Conservation (phyloP, 2,888 invertebrate genomes). For the Phalera bucephala region DNA sequence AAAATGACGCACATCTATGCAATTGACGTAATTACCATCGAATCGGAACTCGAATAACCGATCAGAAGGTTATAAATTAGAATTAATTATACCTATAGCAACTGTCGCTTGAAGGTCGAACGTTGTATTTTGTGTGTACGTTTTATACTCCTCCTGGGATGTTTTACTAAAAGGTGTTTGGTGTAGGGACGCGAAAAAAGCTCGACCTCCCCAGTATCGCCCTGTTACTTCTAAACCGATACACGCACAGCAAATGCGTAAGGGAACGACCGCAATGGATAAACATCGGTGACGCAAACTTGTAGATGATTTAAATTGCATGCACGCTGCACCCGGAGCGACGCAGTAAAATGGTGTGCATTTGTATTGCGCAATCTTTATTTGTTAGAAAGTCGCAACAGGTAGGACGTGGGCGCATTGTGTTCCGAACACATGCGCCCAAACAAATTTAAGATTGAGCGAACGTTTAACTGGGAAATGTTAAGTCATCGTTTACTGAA, state of each 20-base stretch:
- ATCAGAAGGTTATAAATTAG: conserved; percentile 9
- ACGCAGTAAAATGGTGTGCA: conserved; percentile 20
- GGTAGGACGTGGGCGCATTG: conserved; percentile 21
- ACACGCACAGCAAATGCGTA: conserved; percentile 31
- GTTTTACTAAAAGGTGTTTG: conserved; percentile 10
- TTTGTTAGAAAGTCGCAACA: conserved; percentile 31
- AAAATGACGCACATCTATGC: conserved; percentile 4
- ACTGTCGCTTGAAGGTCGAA: not conserved
- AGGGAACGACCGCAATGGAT: conserved; percentile 33
- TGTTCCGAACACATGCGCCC: conserved; percentile 8
- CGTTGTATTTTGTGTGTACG: conserved; percentile 6
- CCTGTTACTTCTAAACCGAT: conserved; percentile 18
- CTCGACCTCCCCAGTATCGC: conserved; percentile 17
- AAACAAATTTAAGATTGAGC: conserved; percentile 6
- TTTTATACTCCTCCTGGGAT: conserved; percentile 11
- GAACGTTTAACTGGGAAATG: conserved; percentile 8
- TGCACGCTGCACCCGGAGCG: conserved; percentile 27
- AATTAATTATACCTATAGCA: conserved; percentile 2
- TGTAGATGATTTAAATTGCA: conserved; percentile 36
- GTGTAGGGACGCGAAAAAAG: conserved; percentile 1
- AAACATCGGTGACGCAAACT: conserved; percentile 42
- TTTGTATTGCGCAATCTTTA: conserved; percentile 23
- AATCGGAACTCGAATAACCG: conserved; percentile 18
- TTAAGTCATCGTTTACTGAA: conserved; percentile 4
- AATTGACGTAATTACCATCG: conserved; percentile 15